Percentiles rank a stretch among this genome's conserved stretches.
These are phyloP conservation scores for Stegodyphus dumicola DNA, from an alignment of 1,140 invertebrate genomes.

Conservation along the genomic window DNA sequence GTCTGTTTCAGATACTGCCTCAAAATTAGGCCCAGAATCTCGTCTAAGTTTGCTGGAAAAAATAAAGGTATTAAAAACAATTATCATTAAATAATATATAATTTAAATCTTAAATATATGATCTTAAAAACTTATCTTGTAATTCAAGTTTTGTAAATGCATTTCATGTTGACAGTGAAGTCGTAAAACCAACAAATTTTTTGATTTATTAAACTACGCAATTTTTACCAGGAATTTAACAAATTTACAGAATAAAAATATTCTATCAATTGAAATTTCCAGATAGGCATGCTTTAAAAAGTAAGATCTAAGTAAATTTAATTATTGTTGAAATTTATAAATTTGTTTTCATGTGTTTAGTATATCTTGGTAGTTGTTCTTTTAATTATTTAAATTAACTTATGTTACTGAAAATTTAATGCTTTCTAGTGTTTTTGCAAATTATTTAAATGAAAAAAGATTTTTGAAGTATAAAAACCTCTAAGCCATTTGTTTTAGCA, in stretches of 20 bases:
- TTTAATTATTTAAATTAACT: no score
- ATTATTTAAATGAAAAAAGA: no score
- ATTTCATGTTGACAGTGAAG: no score
- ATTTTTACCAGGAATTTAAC: background rate
- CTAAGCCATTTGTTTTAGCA: no score
- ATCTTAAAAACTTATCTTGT: background rate
- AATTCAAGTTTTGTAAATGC: background rate
- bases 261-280: background rate
- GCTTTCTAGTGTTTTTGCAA: no score
- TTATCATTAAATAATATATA: background rate
- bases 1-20: constrained; percentile 85
- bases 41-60: constrained; percentile 82
- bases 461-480: no score
- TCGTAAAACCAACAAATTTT: background rate
- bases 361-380: no score
- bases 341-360: no score
- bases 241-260: background rate
- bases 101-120: background rate
- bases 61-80: constrained; percentile 1
- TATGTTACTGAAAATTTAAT: no score
- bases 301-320: no score
- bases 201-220: background rate
- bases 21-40: constrained; percentile 80
- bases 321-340: no score
- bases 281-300: no score